These are phyloP conservation scores for Eremophila alpestris DNA, from an alignment of 2,797 vertebrate genomes.

Conservation along the genomic window DNA sequence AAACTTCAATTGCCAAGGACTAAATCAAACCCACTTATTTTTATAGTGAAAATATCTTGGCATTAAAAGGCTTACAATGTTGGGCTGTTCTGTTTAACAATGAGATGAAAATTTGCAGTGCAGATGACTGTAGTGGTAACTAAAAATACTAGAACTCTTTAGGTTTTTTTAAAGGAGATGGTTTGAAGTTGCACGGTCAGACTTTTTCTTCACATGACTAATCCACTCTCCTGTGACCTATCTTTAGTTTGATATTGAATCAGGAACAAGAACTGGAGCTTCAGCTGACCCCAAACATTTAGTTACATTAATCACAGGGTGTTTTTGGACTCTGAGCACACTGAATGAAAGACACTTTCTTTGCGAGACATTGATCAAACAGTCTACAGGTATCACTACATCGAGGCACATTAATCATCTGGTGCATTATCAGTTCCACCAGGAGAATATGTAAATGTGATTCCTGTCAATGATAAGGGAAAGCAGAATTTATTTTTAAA, in stretches of 20 bases:
- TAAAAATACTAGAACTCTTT: neutral
- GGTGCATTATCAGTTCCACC: constrained; percentile 87
- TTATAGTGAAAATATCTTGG: constrained; percentile 39
- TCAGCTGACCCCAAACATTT: constrained; percentile 88
- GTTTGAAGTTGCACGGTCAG: constrained; percentile 29
- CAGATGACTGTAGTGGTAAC: neutral
- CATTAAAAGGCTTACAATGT: constrained; percentile 38
- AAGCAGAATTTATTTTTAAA: constrained; percentile 90
- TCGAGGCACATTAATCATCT: constrained; percentile 96
- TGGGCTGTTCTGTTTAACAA: constrained; percentile 52
- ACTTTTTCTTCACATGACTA: constrained; percentile 83
- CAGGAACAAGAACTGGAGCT: constrained; percentile 79
- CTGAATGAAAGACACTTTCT: constrained; percentile 92
- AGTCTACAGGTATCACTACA: constrained; percentile 93
- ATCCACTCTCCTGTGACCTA: constrained; percentile 86
- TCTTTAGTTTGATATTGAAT: constrained; percentile 85
- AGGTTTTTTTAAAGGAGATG: constrained; percentile 31
- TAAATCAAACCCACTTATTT: constrained; percentile 27
- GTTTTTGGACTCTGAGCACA: constrained; percentile 80
- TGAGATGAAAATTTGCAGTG: neutral
- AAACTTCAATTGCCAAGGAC: constrained; percentile 5
- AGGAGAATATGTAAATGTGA: constrained; percentile 99
- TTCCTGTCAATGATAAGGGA: constrained; percentile 91
- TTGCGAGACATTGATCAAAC: constrained; percentile 89
- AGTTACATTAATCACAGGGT: constrained; percentile 94